Evolutionary conservation across 35 echinoderm and acorn worm genomes (phyloP).

Genomic region (Lytechinus pictus): DNA sequence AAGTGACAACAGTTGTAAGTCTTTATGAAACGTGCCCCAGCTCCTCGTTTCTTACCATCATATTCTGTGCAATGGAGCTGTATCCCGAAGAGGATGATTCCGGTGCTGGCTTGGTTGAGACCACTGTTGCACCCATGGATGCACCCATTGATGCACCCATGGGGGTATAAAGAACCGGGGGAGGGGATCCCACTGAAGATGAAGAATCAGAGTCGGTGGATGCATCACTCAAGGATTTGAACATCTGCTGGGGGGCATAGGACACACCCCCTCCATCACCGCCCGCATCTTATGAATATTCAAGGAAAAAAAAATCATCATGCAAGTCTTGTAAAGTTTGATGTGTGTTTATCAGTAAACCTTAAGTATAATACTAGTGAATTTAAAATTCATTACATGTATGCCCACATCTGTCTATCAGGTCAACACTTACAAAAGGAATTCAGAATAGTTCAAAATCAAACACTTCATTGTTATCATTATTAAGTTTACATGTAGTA

Average conservation of each 20-base stretch:
- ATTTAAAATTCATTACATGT: too few species aligned
- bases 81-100: conserved; percentile 7
- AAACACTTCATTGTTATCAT: too few species aligned
- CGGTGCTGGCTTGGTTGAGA: not conserved
- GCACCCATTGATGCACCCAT: not conserved
- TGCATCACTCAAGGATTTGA: not conserved
- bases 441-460: too few species aligned
- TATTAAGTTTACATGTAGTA: too few species aligned
- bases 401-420: too few species aligned
- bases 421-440: too few species aligned
- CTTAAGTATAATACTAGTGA: too few species aligned
- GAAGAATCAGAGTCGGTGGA: conserved; percentile 3
- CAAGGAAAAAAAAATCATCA: not conserved
- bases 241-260: conserved; percentile 16
- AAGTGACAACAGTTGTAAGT: too few species aligned
- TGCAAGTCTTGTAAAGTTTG: too few species aligned
- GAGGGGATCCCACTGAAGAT: not conserved
- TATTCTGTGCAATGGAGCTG: conserved; percentile 31
- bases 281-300: not conserved
- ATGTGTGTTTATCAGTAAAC: too few species aligned
- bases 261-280: not conserved
- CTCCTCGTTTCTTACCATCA: conserved; percentile 26
- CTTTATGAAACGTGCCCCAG: too few species aligned
- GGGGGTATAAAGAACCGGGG: not conserved
- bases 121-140: not conserved